Conservation (phyloP, 2,888 invertebrate species). For the Sphinx pinastri region DNA sequence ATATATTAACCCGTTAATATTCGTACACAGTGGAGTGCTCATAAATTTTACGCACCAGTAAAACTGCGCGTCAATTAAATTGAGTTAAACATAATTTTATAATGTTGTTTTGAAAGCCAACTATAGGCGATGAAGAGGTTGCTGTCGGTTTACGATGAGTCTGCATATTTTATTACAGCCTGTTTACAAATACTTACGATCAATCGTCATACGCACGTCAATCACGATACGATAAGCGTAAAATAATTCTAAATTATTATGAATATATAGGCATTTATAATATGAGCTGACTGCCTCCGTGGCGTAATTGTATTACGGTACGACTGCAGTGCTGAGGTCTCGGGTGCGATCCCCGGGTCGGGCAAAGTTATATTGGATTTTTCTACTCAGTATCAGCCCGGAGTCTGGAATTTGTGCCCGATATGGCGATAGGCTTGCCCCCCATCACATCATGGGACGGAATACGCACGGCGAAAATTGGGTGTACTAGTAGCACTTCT, state of each 20-base stretch:
- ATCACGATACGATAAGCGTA: not conserved
- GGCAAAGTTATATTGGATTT: no score
- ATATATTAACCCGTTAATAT: constrained; percentile 2
- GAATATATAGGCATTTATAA: no score
- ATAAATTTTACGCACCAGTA: constrained; percentile 15
- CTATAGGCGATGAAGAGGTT: not conserved
- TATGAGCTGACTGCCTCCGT: no score
- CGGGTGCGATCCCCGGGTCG: no score
- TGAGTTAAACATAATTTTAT: not conserved
- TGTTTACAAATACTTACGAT: not conserved
- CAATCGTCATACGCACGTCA: not conserved
- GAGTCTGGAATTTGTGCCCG: no score
- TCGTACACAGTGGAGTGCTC: not conserved
- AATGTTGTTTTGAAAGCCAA: constrained; percentile 1
- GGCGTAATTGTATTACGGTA: no score
- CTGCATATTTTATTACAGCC: not conserved
- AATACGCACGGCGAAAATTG: no score
- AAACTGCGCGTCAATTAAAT: constrained; percentile 4
- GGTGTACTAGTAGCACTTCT: no score
- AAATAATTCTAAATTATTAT: not conserved
- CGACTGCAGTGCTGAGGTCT: no score
- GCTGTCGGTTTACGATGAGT: constrained; percentile 14
- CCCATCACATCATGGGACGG: no score
- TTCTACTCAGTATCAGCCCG: no score
- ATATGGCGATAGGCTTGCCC: no score